A percentile compares a stretch with the other conserved stretches of the same genome.
phyloP scores from a whole-genome alignment of 2,888 invertebrate genomes.

The Eurytoma californica region DNA sequence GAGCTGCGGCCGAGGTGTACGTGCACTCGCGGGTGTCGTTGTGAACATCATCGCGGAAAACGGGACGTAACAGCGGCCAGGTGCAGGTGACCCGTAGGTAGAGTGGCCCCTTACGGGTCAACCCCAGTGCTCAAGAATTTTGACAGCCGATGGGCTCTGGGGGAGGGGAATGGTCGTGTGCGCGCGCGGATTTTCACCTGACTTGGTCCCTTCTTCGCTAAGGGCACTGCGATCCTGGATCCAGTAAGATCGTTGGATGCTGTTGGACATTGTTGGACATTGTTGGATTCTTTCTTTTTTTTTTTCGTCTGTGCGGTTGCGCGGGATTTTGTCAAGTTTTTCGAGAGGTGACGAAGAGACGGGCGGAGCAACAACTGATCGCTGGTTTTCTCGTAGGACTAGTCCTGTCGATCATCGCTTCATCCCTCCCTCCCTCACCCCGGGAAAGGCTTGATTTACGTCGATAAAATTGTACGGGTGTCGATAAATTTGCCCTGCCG shows the following conservation, averaged over 20 bases:
- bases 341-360: neutral
- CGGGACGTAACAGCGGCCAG: constrained; percentile 21
- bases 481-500: too few relatives aligned
- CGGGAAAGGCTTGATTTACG: constrained; percentile 9
- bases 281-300: neutral
- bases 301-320: neutral
- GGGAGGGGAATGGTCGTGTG: too few relatives aligned
- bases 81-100: constrained; percentile 3
- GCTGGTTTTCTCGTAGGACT: neutral
- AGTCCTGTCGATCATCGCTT: too few relatives aligned
- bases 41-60: neutral
- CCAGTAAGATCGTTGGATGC: neutral
- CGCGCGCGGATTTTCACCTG: too few relatives aligned
- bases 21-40: too few relatives aligned
- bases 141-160: too few relatives aligned
- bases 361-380: constrained; percentile 1
- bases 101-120: neutral
- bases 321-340: neutral
- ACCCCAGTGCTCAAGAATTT: too few relatives aligned
- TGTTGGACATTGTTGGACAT: neutral
- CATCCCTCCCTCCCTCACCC: too few relatives aligned
- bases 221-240: too few relatives aligned
- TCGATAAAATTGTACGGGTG: too few relatives aligned
- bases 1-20: too few relatives aligned
- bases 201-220: too few relatives aligned